A percentile compares a stretch with the other conserved stretches of the same genome.
Evolutionary conservation across 2,797 vertebrate genomes (phyloP).

Genomic region (Cynodonichthys magdalenae): DNA sequence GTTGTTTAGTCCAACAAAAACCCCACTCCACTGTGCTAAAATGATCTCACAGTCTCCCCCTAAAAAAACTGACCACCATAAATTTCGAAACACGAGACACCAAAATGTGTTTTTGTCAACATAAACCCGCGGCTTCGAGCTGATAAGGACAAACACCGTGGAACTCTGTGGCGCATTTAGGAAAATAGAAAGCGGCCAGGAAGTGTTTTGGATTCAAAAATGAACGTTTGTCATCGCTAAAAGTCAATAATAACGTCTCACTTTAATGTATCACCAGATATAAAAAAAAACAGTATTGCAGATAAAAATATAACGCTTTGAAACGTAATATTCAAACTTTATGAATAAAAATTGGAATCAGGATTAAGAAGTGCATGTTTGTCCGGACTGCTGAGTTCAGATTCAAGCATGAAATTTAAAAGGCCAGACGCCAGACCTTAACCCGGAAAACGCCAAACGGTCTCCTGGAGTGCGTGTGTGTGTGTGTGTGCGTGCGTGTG

Average conservation of each 20-base stretch:
- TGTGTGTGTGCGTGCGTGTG: background rate
- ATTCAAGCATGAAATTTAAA: conserved; percentile 77
- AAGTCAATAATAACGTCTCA: background rate
- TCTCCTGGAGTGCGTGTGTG: conserved; percentile 32
- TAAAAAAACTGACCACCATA: background rate
- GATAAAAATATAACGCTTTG: background rate
- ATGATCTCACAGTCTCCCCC: conserved; percentile 1
- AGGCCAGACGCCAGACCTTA: conserved; percentile 68
- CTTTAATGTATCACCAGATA: too few relatives aligned
- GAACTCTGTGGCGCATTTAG: background rate
- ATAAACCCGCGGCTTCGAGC: background rate
- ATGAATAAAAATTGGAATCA: background rate
- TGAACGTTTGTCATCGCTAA: conserved; percentile 3
- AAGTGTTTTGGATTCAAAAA: background rate
- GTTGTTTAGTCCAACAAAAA: conserved; percentile 7
- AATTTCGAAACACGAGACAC: conserved; percentile 1
- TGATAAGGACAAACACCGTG: background rate
- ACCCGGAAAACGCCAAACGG: conserved; percentile 49
- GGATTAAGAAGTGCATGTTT: conserved; percentile 28
- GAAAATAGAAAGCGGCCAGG: background rate
- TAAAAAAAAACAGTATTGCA: conserved; percentile 5
- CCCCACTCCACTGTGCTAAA: background rate
- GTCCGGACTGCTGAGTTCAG: conserved; percentile 67
- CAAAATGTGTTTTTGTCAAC: conserved; percentile 1
- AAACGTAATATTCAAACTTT: background rate